These are phyloP conservation scores for Chirona hameri DNA, from an alignment of 2,888 invertebrate genomes.

Conservation along the genomic window DNA sequence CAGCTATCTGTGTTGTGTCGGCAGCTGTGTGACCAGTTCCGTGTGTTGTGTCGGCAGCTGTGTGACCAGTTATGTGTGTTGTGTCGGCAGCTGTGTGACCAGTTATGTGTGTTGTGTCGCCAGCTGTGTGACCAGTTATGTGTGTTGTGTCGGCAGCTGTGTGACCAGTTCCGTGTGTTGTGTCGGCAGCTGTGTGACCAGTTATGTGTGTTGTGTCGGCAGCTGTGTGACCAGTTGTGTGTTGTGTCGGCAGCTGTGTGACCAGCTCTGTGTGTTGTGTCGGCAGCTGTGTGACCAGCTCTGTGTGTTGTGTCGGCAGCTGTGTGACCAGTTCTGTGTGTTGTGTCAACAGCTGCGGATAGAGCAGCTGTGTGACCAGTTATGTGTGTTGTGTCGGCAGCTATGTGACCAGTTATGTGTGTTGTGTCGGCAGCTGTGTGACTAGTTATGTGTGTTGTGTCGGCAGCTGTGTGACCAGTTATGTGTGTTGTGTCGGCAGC, in stretches of 20 bases:
- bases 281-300: constrained; percentile 61
- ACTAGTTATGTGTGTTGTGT: no score
- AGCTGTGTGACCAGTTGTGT: constrained; percentile 59
- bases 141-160: constrained; percentile 61
- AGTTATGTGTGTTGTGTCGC: constrained; percentile 49
- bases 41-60: constrained; percentile 44
- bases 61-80: no score
- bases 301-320: constrained; percentile 50
- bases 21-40: constrained; percentile 59
- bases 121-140: no score
- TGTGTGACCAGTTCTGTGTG: constrained; percentile 58
- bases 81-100: constrained; percentile 59
- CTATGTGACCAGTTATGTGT: constrained; percentile 59
- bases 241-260: constrained; percentile 44
- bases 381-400: constrained; percentile 51
- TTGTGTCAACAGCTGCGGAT: constrained; percentile 52
- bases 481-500: constrained; percentile 43
- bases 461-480: constrained; percentile 61
- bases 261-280: no score
- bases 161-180: constrained; percentile 54
- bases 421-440: constrained; percentile 44
- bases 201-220: no score
- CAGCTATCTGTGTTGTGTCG: no score
- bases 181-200: constrained; percentile 46
- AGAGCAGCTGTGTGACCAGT: constrained; percentile 58